These are phyloP conservation scores for Drosophila tripunctata DNA, from an alignment of 2,888 invertebrate species.

Conservation along the genomic window DNA sequence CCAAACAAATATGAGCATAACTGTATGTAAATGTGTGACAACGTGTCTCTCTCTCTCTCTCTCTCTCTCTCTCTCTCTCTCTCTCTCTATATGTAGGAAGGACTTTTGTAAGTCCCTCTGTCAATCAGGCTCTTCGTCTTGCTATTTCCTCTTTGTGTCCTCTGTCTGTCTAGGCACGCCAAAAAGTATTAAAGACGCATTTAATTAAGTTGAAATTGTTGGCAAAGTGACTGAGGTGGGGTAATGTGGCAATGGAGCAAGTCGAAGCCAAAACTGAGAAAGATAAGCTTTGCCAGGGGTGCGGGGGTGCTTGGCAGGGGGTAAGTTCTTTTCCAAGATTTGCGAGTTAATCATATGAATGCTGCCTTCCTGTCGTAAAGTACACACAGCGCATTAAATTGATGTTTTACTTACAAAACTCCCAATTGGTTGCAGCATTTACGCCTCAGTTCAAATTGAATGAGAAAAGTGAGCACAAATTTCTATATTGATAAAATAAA, in stretches of 20 bases:
- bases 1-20: conserved; percentile 72
- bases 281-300: conserved; percentile 9
- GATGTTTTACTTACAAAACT: conserved; percentile 1
- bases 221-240: conserved; percentile 49
- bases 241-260: conserved; percentile 37
- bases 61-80: conserved; percentile 3
- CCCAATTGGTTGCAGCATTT: background rate
- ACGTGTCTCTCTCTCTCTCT: conserved; percentile 8
- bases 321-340: conserved; percentile 30
- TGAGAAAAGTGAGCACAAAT: background rate
- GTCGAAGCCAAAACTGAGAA: conserved; percentile 21
- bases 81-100: background rate
- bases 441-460: background rate
- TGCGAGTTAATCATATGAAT: conserved; percentile 43
- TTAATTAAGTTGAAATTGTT: conserved; percentile 79
- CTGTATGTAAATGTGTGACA: conserved; percentile 65
- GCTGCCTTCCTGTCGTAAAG: conserved; percentile 5
- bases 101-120: conserved; percentile 4
- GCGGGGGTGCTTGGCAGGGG: no score
- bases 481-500: background rate
- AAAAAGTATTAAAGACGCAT: conserved; percentile 76
- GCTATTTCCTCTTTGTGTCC: background rate
- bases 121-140: conserved; percentile 4
- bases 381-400: background rate
- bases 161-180: conserved; percentile 41